These are phyloP conservation scores for Dioctria rufipes DNA, from an alignment of 2,888 invertebrate species.

Conservation along the genomic window DNA sequence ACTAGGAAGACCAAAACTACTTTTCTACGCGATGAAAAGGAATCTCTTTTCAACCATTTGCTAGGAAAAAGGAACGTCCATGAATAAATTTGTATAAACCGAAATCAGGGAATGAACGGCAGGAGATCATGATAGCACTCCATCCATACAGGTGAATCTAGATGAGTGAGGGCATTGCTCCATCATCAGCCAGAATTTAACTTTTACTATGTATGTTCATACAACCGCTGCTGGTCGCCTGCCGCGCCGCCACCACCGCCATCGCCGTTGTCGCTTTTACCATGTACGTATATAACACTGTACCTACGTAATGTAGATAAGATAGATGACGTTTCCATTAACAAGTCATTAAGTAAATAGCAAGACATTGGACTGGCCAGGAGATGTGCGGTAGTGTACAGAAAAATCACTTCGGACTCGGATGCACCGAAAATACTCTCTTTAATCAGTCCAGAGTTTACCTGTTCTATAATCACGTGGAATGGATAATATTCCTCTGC, in stretches of 20 bases:
- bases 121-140: constrained; percentile 15
- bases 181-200: no score
- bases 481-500: constrained; percentile 11
- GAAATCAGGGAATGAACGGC: background rate
- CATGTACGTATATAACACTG: no score
- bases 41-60: constrained; percentile 24
- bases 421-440: constrained; percentile 38
- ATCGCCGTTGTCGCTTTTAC: no score
- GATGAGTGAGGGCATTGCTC: background rate
- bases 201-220: no score
- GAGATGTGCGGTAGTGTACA: background rate
- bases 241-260: no score
- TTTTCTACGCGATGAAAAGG: constrained; percentile 23
- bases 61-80: constrained; percentile 20
- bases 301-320: constrained; percentile 38
- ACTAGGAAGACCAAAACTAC: no score
- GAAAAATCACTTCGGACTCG: constrained; percentile 38
- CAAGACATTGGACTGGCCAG: constrained; percentile 23
- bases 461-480: constrained; percentile 28
- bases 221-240: no score
- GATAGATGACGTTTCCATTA: constrained; percentile 46
- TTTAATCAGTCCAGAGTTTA: constrained; percentile 39
- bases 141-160: constrained; percentile 21
- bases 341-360: constrained; percentile 50
- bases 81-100: constrained; percentile 50